These are phyloP conservation scores for Achlya flavicornis DNA, from an alignment of 2,888 invertebrate genomes.

Conservation along the genomic window DNA sequence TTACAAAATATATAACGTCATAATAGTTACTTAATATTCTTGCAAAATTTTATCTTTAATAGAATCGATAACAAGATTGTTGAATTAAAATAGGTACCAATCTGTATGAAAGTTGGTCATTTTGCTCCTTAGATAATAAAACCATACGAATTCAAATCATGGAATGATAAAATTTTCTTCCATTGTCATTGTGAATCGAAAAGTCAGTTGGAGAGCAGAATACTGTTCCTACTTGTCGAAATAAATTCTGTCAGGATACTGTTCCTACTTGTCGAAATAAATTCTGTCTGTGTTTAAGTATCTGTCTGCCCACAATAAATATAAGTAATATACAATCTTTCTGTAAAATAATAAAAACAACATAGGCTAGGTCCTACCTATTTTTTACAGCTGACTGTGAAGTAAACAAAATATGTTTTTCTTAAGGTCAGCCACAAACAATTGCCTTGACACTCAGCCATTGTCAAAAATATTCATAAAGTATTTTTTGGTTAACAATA, in stretches of 20 bases:
- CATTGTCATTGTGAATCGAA: constrained; percentile 22
- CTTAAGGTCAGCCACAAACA: too few species aligned
- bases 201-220: constrained; percentile 42
- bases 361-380: too few species aligned
- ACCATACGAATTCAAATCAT: constrained; percentile 9
- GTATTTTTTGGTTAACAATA: neutral
- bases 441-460: too few species aligned
- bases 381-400: too few species aligned
- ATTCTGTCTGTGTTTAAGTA: constrained; percentile 33
- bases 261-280: constrained; percentile 48
- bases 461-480: neutral
- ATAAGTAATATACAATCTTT: too few species aligned
- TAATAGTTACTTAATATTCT: neutral
- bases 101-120: neutral
- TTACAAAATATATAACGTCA: neutral
- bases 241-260: too few species aligned
- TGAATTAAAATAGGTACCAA: neutral
- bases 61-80: neutral
- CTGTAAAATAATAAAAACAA: too few species aligned
- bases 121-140: neutral
- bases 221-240: constrained; percentile 23
- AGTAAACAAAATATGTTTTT: too few species aligned
- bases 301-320: constrained; percentile 14
- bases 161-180: neutral
- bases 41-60: neutral